Percentiles rank a stretch among this genome's conserved stretches.
Conservation (phyloP, 2,113 vertebrate genomes). For the Platysternon megacephalum region DNA sequence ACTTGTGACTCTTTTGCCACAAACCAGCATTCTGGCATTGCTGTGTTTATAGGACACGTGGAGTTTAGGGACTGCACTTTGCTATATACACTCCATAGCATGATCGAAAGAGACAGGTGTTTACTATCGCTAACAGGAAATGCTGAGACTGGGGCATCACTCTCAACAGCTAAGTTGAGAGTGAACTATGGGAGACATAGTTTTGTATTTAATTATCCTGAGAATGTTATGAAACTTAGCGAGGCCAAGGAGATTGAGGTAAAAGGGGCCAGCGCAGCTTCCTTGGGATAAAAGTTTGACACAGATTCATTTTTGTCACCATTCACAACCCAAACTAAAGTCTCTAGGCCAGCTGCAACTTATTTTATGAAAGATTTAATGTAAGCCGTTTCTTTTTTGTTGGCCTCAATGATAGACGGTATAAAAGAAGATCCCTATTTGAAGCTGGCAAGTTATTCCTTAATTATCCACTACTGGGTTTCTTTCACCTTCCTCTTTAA, state of each 20-base stretch:
- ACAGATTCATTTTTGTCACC: not conserved
- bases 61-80: not conserved
- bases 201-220: not conserved
- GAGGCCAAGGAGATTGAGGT: not conserved
- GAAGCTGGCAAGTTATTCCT: not conserved
- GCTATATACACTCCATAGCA: not conserved
- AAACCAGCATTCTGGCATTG: not conserved
- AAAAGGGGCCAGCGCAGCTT: not conserved
- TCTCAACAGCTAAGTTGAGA: not conserved
- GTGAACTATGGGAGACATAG: not conserved
- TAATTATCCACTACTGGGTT: not conserved
- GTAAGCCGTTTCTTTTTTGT: not conserved
- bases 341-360: not conserved
- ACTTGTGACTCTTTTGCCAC: not conserved
- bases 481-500: not conserved
- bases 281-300: not conserved
- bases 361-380: not conserved
- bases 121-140: not conserved
- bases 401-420: not conserved
- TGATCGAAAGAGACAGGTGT: not conserved
- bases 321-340: not conserved
- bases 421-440: not conserved
- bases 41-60: slow-evolving; percentile 5
- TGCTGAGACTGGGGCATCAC: not conserved
- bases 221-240: not conserved